phyloP scores from a whole-genome alignment of 1,140 invertebrate species.

The Odontomachus brunneus region DNA sequence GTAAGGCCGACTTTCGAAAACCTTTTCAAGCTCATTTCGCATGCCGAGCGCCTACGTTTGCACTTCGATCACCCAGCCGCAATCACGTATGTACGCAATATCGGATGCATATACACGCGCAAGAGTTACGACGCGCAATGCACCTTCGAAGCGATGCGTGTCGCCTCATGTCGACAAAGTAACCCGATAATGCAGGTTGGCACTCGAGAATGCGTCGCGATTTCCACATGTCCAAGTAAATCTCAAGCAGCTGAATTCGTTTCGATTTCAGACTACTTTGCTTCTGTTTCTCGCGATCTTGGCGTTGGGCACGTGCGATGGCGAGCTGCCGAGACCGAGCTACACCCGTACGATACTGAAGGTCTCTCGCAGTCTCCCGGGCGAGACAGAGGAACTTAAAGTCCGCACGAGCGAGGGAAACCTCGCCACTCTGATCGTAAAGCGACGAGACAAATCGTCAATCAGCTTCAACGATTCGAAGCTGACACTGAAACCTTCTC shows the following conservation, averaged over 20 bases:
- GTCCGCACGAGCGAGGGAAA: conserved; percentile 91
- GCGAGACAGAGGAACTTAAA: conserved; percentile 90
- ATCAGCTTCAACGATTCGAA: neutral
- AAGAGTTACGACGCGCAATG: conserved; percentile 24
- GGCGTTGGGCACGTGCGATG: conserved; percentile 20
- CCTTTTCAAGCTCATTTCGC: conserved; percentile 66
- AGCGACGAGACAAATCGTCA: conserved; percentile 87
- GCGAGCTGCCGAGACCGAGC: conserved; percentile 83
- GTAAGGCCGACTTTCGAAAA: conserved; percentile 69
- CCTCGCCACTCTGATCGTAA: conserved; percentile 91
- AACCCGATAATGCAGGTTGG: neutral
- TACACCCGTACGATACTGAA: conserved; percentile 90
- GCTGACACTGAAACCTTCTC: neutral
- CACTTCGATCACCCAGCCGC: conserved; percentile 17
- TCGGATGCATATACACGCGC: conserved; percentile 10
- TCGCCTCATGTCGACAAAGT: neutral
- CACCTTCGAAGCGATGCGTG: neutral
- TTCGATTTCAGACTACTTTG: conserved; percentile 70
- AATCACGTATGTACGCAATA: conserved; percentile 41
- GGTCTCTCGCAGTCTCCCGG: conserved; percentile 91
- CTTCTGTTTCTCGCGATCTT: conserved; percentile 52
- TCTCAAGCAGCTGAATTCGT: neutral
- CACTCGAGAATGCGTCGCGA: neutral
- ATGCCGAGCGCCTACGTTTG: conserved; percentile 43
- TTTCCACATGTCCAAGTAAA: neutral